A percentile compares a stretch with the other conserved stretches of the same genome.
Evolutionary conservation across 2,113 vertebrate genomes (phyloP).

Genomic region (Coryphaenoides rupestris): DNA sequence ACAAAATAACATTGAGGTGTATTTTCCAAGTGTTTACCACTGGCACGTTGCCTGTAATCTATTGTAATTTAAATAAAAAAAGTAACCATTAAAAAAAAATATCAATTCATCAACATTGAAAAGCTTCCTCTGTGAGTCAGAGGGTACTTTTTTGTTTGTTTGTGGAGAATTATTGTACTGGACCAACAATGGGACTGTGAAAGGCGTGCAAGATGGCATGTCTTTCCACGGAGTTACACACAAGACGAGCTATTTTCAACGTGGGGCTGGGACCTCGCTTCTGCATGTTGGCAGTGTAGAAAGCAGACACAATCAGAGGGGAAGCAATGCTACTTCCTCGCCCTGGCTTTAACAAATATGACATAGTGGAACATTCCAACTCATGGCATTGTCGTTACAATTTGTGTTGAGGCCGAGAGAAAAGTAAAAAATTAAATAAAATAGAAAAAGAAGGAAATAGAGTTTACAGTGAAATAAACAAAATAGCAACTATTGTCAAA

Average conservation of each 20-base stretch:
- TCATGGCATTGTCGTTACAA: conserved; percentile 86
- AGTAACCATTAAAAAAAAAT: conserved; percentile 5
- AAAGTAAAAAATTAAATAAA: conserved; percentile 76
- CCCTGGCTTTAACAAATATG: conserved; percentile 68
- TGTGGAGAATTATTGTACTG: conserved; percentile 4
- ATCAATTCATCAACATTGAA: too few species aligned
- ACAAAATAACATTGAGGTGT: too few species aligned
- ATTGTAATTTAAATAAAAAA: too few species aligned
- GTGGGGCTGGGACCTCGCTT: conserved; percentile 59
- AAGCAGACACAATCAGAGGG: conserved; percentile 62
- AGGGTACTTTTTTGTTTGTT: conserved; percentile 23
- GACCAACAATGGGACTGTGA: not conserved
- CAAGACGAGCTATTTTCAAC: conserved; percentile 44
- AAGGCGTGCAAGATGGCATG: conserved; percentile 27
- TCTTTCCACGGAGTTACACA: conserved; percentile 42
- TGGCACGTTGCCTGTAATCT: too few species aligned
- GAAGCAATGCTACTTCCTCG: conserved; percentile 43
- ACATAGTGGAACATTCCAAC: conserved; percentile 80
- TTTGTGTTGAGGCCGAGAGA: conserved; percentile 88
- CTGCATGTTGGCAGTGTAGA: conserved; percentile 69
- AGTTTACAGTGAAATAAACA: conserved; percentile 93
- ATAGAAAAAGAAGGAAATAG: conserved; percentile 77
- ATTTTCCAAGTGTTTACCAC: too few species aligned
- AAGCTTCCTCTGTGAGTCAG: conserved; percentile 3
- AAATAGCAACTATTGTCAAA: conserved; percentile 95